Conservation (phyloP, 2,797 vertebrate species). For the Poeciliopsis infans region DNA sequence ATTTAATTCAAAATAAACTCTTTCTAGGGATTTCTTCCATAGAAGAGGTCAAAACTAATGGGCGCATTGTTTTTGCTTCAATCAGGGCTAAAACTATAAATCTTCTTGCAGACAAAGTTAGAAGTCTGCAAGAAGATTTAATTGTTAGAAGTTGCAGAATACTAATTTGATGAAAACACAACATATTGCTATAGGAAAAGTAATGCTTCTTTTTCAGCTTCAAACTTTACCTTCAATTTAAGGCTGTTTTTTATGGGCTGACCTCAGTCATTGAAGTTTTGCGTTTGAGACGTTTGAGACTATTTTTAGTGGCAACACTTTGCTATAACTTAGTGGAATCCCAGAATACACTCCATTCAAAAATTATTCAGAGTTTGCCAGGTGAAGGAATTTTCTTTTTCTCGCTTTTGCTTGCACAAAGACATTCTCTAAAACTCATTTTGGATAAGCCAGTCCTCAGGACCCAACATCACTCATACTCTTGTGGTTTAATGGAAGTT, state of each 20-base stretch:
- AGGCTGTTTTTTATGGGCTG: not conserved
- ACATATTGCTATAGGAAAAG: not conserved
- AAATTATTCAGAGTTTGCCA: constrained; percentile 5
- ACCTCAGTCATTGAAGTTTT: not conserved
- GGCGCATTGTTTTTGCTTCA: not conserved
- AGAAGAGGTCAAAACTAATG: not conserved
- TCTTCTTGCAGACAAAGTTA: not conserved
- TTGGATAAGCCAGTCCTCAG: constrained; percentile 5
- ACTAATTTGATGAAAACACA: not conserved
- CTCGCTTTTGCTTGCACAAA: constrained; percentile 5
- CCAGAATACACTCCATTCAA: not conserved
- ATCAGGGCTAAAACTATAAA: not conserved
- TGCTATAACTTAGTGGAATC: not conserved
- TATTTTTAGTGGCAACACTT: not conserved
- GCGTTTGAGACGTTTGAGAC: not conserved
- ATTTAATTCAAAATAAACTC: no score
- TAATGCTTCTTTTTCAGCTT: not conserved
- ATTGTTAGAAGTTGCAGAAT: not conserved
- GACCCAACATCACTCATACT: constrained; percentile 4
- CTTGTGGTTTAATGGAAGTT: constrained; percentile 11
- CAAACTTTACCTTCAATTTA: not conserved
- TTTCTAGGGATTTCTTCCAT: not conserved
- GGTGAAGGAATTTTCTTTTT: not conserved
- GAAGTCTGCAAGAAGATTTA: no score
- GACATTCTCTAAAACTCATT: not conserved